Base-by-base conservation (phyloP, 1,140 invertebrate genomes). In the Conus betulinus region DNA sequence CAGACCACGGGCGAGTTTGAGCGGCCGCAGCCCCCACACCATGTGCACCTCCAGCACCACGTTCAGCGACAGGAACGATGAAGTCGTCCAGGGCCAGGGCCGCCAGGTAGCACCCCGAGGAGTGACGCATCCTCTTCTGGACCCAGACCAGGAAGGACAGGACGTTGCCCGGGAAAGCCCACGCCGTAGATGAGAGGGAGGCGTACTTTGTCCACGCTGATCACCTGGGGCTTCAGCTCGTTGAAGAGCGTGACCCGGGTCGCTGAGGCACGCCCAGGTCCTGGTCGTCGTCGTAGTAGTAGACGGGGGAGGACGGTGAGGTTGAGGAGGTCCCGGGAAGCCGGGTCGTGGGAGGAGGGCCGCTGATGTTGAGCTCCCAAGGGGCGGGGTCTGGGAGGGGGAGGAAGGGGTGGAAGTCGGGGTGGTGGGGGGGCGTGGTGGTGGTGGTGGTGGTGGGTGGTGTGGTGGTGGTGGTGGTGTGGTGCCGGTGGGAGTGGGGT, bases 101-200 rank as follows among this genome's bases (percentile, higher is more conserved):
- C 8, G 94, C 94, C 15, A 95, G 91, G 87, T 95, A 95, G 78
- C 93, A 93, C 20, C 94, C 95, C 1, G 95, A 95, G 23, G 94
- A 94, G 76, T 95, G 93, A 17, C 94, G 86, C 93, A 95, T 94
- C 0, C 93, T 90, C 25, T 91, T 93, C 85, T 94, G 91, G 1
- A 95, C 89, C 95, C 95, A 95, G n/a, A 95, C 89, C 20, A 94
- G 89, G 78, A 93, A 92, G 8, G 94, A 93, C 3, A 95, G 67
- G 39, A 94, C 85, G 89, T 95, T 95, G 8, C 94, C 94, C 17
- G 93, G 91, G 67, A 94, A n/a, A 93, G 60, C 95, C 95, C 27
- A 95, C 89, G 20, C 92, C 82, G 89, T 93, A 94, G 63, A 94
- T 91, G 27, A 93, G 57, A 8, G 92, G 90, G 39, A 92, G 91